phyloP scores from a whole-genome alignment of 2,113 vertebrate species.

The Pseudolaguvia tuberculata region DNA sequence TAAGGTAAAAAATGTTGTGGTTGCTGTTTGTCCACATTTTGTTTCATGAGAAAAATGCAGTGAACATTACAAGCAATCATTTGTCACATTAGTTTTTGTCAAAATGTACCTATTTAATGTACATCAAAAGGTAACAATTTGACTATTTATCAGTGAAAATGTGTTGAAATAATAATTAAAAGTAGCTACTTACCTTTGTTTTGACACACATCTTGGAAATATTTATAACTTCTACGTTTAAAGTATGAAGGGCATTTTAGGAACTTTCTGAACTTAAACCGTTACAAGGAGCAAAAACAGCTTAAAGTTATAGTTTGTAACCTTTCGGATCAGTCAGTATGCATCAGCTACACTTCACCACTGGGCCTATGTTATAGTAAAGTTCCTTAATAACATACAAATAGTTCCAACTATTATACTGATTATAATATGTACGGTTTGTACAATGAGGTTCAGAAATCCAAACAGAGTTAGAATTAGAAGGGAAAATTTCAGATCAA shows the following conservation, averaged over 20 bases:
- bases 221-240: conserved; percentile 56
- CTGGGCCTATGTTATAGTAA: neutral
- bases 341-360: neutral
- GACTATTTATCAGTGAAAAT: neutral
- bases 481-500: too few relatives aligned
- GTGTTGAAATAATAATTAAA: neutral
- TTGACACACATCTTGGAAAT: neutral
- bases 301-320: neutral
- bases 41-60: conserved; percentile 33
- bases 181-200: neutral
- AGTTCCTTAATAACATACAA: neutral
- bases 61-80: neutral
- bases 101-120: neutral
- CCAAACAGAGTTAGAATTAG: too few relatives aligned
- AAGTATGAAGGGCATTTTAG: conserved; percentile 61
- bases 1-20: conserved; percentile 66
- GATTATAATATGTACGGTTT: too few relatives aligned
- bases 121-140: neutral
- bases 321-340: neutral
- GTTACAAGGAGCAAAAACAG: neutral
- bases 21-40: conserved; percentile 73
- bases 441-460: too few relatives aligned
- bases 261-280: conserved; percentile 46
- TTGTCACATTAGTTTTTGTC: neutral
- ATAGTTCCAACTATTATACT: too few relatives aligned